Conservation (phyloP, 1,140 invertebrate genomes). For the Platyura marginata region DNA sequence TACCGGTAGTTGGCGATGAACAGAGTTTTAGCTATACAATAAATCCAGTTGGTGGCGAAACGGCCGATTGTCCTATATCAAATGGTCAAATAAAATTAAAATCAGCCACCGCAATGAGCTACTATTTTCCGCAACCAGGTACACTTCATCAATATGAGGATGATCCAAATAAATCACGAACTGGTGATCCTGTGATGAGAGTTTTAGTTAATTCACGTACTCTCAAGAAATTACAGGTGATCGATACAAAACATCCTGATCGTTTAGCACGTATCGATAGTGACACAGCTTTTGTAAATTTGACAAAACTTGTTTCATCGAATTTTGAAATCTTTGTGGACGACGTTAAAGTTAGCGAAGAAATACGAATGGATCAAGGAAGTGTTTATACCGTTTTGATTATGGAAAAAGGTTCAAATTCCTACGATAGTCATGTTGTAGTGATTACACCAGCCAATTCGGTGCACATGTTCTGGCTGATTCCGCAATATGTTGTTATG, state of each 20-base stretch:
- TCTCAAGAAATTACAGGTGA: neutral
- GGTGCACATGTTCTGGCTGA: slow-evolving; percentile 55
- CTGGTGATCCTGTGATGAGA: neutral
- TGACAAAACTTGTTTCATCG: neutral
- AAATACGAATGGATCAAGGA: no score
- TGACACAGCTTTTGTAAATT: neutral
- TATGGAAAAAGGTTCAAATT: no score
- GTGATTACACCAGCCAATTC: slow-evolving; percentile 43
- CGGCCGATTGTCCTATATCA: slow-evolving; percentile 14
- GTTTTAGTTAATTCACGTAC: neutral
- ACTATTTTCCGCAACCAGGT: slow-evolving; percentile 14
- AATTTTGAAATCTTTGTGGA: neutral
- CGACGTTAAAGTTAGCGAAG: no score
- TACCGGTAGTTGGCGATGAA: slow-evolving; percentile 8
- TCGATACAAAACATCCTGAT: neutral
- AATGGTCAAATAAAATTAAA: slow-evolving; percentile 12
- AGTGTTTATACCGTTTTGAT: no score
- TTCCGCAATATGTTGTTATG: slow-evolving; percentile 68
- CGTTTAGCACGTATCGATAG: neutral
- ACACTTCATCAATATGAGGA: slow-evolving; percentile 1
- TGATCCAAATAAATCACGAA: slow-evolving; percentile 21
- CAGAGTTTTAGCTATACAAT: slow-evolving; percentile 12
- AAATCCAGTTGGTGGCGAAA: slow-evolving; percentile 3
- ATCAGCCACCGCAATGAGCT: slow-evolving; percentile 17
- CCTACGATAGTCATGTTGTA: no score